Base-by-base conservation (phyloP, 1,140 invertebrate species). In the Aphidius gifuensis region DNA sequence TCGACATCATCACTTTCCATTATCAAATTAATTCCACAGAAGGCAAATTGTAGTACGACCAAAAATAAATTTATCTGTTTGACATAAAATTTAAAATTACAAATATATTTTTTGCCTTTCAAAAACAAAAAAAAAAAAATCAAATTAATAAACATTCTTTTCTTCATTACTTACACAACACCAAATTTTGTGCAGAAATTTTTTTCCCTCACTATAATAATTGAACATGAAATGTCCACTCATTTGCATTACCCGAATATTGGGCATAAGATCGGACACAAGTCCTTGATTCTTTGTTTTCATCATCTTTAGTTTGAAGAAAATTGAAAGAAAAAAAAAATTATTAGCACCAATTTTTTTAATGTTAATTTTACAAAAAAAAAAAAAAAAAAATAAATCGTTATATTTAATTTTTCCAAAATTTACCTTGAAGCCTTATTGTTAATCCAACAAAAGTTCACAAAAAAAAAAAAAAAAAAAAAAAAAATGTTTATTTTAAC, bases 231-330 rank as follows among this genome's bases (percentile, higher is more conserved):
- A 92, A 64, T 91, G 87, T 9, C 90, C 90, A 8, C 84, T 84
- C 7, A 83, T 78, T 74, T 91, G 88, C 87, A 92, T 91, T 44
- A 92, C 71, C 66, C 85, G 84, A 66, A 93, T 91, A 66, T 92
- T 91, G 39, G 90, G 90, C 87, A 91, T 86, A 62, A 92, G 78
- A 74, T 92, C 90, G 69, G 89, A 86, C 79, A 92, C 90, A 43
- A 93, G 86, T 75, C 90, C 90, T 56, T 75, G 72, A 61, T 80
- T 75, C 69, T 84, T 85, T 63, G 82, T 80, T 74, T 84, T 84
- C 82, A 85, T 83, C 80, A 84, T 85, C 81, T 83, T 60, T 43
- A 51, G 2, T 51, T 51, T n/a, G n/a, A n/a, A 42, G 42, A 60
- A 39, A 53, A 6, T 38, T 44, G 5, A n/a, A n/a, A 58, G 48